Percentiles rank a stretch among this genome's conserved stretches.
Evolutionary conservation across 2,113 vertebrate species (phyloP).

Genomic region (Myotis davidii): DNA sequence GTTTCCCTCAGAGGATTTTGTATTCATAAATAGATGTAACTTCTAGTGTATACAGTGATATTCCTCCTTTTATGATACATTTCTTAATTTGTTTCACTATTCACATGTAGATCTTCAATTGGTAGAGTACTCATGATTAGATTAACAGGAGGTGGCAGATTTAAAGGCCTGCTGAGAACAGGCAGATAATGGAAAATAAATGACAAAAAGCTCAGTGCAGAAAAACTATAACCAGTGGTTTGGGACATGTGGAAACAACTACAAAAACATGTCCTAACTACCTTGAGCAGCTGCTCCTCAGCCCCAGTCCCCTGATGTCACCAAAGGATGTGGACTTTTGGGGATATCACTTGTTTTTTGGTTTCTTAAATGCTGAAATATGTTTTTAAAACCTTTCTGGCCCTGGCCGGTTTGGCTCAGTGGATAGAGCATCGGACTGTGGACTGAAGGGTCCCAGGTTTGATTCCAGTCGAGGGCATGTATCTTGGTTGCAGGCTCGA

Average conservation of each 20-base stretch:
- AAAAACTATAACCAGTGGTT: not conserved
- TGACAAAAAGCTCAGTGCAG: not conserved
- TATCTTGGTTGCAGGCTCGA: too few species aligned
- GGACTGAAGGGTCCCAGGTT: too few species aligned
- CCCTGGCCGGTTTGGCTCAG: too few species aligned
- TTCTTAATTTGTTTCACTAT: not conserved
- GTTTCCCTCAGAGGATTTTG: not conserved
- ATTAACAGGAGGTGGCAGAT: constrained; percentile 25
- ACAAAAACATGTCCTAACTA: too few species aligned
- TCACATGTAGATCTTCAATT: not conserved
- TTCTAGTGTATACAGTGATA: not conserved
- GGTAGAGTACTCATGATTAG: not conserved
- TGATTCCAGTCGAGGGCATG: too few species aligned
- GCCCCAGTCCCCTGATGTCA: rapidly evolving
- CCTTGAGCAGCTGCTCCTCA: not conserved
- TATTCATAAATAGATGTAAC: constrained; percentile 4
- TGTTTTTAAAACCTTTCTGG: not conserved
- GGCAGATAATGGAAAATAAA: constrained; percentile 33
- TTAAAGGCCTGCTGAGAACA: not conserved
- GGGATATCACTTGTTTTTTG: not conserved
- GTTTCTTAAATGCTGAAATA: not conserved
- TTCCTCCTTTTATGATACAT: not conserved
- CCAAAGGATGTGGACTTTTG: not conserved
- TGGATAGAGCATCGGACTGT: too few species aligned
- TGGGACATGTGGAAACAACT: not conserved